A percentile compares a stretch with the other conserved stretches of the same genome.
Evolutionary conservation across 1,140 invertebrate genomes (phyloP).

Genomic region (Muscidifurax raptorellus): DNA sequence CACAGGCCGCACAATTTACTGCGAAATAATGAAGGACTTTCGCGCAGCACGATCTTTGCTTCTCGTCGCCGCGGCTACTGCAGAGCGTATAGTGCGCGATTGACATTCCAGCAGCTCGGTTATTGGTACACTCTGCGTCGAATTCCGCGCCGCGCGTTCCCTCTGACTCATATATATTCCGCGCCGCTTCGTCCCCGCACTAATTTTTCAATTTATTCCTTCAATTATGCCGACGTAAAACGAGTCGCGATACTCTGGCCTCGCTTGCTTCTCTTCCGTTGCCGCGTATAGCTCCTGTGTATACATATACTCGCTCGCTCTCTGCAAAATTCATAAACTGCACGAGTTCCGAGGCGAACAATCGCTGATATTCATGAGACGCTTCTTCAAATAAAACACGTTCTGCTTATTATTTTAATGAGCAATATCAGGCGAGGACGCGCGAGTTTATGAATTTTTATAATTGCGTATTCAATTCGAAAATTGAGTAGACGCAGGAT

Average conservation of each 20-base stretch:
- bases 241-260: conserved; percentile 48
- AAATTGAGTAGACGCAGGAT: no score
- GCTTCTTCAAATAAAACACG: conserved; percentile 45
- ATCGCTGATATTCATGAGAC: conserved; percentile 49
- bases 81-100: conserved; percentile 2
- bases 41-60: conserved; percentile 5
- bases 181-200: conserved; percentile 28
- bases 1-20: conserved; percentile 45
- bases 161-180: conserved; percentile 46
- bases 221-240: conserved; percentile 50
- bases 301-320: background rate
- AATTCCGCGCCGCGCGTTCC: conserved; percentile 24
- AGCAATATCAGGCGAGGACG: conserved; percentile 35
- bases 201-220: conserved; percentile 56
- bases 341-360: conserved; percentile 31
- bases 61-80: background rate
- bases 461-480: no score
- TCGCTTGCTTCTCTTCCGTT: background rate
- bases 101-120: conserved; percentile 51
- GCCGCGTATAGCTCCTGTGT: background rate
- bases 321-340: conserved; percentile 40
- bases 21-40: conserved; percentile 51
- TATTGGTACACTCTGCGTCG: conserved; percentile 47
- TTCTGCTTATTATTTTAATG: conserved; percentile 44
- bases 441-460: background rate